Evolutionary conservation across 2,888 invertebrate species (phyloP).

Genomic region (Drosophila rubida): DNA sequence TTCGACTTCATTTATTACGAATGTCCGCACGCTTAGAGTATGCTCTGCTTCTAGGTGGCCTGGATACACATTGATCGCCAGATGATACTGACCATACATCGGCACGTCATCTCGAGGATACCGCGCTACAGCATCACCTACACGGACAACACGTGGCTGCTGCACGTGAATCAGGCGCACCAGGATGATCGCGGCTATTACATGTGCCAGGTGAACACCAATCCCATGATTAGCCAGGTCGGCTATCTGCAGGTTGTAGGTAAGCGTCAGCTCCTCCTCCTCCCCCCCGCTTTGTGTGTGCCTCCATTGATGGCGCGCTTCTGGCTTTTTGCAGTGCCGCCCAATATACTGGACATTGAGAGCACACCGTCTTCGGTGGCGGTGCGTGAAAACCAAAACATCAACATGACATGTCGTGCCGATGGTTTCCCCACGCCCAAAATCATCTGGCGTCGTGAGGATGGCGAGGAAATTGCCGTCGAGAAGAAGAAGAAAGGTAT

Average conservation of each 20-base stretch:
- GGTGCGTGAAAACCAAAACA: slow-evolving; percentile 96
- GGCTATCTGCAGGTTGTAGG: slow-evolving; percentile 97
- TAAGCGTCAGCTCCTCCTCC: slow-evolving; percentile 86
- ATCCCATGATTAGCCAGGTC: slow-evolving; percentile 97
- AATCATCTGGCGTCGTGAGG: slow-evolving; percentile 97
- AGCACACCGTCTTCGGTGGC: slow-evolving; percentile 96
- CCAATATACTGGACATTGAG: slow-evolving; percentile 95
- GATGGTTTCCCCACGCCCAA: slow-evolving; percentile 96
- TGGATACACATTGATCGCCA: slow-evolving; percentile 98
- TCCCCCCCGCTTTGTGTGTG: background rate
- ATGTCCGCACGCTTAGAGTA: background rate
- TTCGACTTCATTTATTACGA: slow-evolving; percentile 68
- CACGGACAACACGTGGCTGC: slow-evolving; percentile 95
- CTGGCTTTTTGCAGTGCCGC: slow-evolving; percentile 91
- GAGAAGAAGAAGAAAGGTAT: slow-evolving; percentile 95
- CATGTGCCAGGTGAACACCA: slow-evolving; percentile 90
- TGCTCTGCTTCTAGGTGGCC: slow-evolving; percentile 87
- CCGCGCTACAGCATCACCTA: slow-evolving; percentile 96
- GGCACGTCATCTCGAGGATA: slow-evolving; percentile 95
- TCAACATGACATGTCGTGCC: slow-evolving; percentile 95
- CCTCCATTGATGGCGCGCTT: background rate
- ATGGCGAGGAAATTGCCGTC: slow-evolving; percentile 93
- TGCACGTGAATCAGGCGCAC: slow-evolving; percentile 96
- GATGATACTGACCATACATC: slow-evolving; percentile 96
- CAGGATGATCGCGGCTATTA: slow-evolving; percentile 94